Percentiles rank a stretch among this genome's conserved stretches.
Evolutionary conservation across 23 tunicate genomes (phyloP).

Genomic region (Styela plicata): DNA sequence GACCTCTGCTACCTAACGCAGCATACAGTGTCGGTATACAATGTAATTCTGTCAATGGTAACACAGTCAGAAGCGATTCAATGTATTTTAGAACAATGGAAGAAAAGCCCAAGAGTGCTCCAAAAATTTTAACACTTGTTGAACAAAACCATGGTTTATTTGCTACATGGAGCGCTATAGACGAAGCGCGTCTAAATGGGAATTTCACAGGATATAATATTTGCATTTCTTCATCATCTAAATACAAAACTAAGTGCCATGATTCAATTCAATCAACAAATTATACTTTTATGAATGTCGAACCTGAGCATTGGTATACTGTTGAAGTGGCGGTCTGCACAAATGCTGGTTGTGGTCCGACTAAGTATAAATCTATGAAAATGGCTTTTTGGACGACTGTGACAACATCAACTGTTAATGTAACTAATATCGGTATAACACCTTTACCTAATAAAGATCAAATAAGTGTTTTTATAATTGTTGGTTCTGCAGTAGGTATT

Average conservation of each 20-base stretch:
- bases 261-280: background rate
- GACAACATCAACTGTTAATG: background rate
- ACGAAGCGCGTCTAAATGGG: constrained; percentile 1
- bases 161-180: constrained; percentile 9
- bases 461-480: background rate
- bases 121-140: background rate
- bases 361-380: background rate
- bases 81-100: constrained; percentile 32
- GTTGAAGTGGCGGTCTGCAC: constrained; percentile 8
- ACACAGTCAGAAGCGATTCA: constrained; percentile 16
- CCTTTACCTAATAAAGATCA: background rate
- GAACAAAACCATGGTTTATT: background rate
- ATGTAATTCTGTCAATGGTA: background rate
- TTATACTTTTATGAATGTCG: background rate
- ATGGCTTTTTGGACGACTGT: background rate
- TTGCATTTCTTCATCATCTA: background rate
- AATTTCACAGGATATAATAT: constrained; percentile 22
- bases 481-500: background rate
- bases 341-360: constrained; percentile 22
- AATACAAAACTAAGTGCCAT: background rate
- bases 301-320: background rate
- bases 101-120: background rate
- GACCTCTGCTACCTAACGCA: background rate
- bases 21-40: background rate
- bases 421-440: background rate